Conservation (phyloP, 2,888 invertebrate species). For the Aleiodes leptofemur region DNA sequence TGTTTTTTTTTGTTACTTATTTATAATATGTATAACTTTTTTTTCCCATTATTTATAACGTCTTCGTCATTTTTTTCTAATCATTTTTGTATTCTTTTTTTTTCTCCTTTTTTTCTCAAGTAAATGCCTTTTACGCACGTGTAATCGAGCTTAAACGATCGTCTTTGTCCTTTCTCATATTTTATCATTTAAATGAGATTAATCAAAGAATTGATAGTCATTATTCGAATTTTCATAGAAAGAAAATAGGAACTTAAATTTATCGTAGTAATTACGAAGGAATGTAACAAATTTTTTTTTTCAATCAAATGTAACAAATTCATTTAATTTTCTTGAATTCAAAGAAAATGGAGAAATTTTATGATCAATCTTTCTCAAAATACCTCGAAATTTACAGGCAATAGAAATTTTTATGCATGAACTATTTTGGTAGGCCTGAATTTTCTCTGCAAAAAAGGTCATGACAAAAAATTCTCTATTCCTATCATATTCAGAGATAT, state of each 20-base stretch:
- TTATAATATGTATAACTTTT: slow-evolving; percentile 50
- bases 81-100: slow-evolving; percentile 4
- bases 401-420: too few relatives aligned
- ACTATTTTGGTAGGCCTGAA: too few relatives aligned
- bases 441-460: too few relatives aligned
- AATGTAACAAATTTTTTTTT: slow-evolving; percentile 6
- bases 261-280: neutral
- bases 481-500: too few relatives aligned
- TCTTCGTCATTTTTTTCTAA: slow-evolving; percentile 47
- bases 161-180: slow-evolving; percentile 21
- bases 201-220: slow-evolving; percentile 36
- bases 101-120: neutral
- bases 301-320: slow-evolving; percentile 6
- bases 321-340: too few relatives aligned
- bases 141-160: slow-evolving; percentile 45
- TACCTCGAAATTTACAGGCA: too few relatives aligned
- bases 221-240: neutral
- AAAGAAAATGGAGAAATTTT: too few relatives aligned
- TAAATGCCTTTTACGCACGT: slow-evolving; percentile 38
- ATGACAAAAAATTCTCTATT: too few relatives aligned
- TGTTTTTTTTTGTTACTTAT: slow-evolving; percentile 48
- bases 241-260: too few relatives aligned
- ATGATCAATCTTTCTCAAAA: too few relatives aligned
- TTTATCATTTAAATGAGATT: slow-evolving; percentile 27
- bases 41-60: slow-evolving; percentile 47